phyloP scores from a whole-genome alignment of 2,797 vertebrate species.

The Buphagus erythrorhynchus region DNA sequence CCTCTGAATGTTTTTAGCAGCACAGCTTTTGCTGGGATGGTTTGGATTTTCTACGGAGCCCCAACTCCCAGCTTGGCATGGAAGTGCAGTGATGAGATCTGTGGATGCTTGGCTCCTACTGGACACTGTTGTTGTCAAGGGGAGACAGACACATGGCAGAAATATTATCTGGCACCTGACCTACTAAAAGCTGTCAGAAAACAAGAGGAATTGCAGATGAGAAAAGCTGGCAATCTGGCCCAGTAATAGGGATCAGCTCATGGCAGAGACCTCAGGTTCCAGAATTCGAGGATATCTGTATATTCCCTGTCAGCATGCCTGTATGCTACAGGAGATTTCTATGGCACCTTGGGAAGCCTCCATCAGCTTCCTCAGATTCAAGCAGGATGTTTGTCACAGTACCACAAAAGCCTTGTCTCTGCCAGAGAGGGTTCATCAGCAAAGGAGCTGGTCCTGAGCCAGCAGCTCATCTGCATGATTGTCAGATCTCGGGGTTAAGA shows the following conservation, averaged over 20 bases:
- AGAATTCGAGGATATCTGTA: background rate
- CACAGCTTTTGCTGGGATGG: background rate
- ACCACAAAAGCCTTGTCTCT: background rate
- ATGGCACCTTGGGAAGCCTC: background rate
- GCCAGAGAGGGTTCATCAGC: background rate
- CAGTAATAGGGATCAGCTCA: background rate
- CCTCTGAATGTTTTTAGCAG: background rate
- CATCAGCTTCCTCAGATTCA: background rate
- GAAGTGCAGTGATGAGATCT: background rate
- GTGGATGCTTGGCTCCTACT: background rate
- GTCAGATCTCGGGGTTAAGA: too few relatives aligned
- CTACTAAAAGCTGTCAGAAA: conserved; percentile 24
- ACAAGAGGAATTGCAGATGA: background rate
- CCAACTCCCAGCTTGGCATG: background rate
- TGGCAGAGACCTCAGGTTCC: background rate
- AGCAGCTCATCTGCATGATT: background rate
- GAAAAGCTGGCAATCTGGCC: conserved; percentile 5
- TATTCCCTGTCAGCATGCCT: background rate
- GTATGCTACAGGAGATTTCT: background rate
- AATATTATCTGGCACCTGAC: conserved; percentile 11
- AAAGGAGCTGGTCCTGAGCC: background rate
- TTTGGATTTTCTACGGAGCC: background rate
- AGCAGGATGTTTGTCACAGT: background rate
- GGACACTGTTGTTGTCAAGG: background rate
- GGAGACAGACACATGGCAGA: background rate